Base-by-base conservation (phyloP, 92 coral and sea anemone genomes). In the Porites rus region DNA sequence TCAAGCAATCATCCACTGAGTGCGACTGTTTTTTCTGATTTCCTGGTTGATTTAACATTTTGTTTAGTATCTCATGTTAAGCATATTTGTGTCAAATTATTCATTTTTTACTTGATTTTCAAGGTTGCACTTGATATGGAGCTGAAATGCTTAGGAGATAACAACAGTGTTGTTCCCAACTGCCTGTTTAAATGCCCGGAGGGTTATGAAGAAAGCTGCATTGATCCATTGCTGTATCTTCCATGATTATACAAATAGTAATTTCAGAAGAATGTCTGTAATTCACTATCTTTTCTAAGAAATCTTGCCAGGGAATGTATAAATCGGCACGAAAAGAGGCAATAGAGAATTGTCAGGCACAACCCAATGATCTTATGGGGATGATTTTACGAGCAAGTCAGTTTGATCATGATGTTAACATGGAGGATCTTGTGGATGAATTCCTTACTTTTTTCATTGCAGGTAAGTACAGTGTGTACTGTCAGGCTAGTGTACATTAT, bases 361-460 rank as follows among this genome's bases (percentile, higher is more conserved):
- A 28, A n/a, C 69, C 85, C 3, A 84, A 86, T 67, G 94, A 93
- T 46, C 77, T 93, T 1, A 50, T 93, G 16, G 85, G 80, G 51
- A 69, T 85, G 59, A 85, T 93, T 50, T 58, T 93, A 3, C 53
- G 70, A 31, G 54, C 87, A 69, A 65, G 53, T 25, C 51, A 79
- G 1, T 20, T 79, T 1, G 78, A 71, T 17, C 19, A 81, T 6
- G 65, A 64, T 21, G 51, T 86, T 28, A 17, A 81, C 24, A 81
- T 91, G 74, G 93, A 88, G n/a, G 93, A 85, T 16, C 79, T 88
- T 60, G 88, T 91, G 51, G 96, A 93, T 75, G 88, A 94, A 53
- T 88, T 94, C 76, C 31, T 89, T 1, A 82, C 94, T 16, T 88
- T 94, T 67, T 91, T 94, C 46, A 22, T 91, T 2, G 97, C 93